These are phyloP conservation scores for Branchipolynoe longqiensis DNA, from an alignment of 2,888 invertebrate species.

Conservation along the genomic window DNA sequence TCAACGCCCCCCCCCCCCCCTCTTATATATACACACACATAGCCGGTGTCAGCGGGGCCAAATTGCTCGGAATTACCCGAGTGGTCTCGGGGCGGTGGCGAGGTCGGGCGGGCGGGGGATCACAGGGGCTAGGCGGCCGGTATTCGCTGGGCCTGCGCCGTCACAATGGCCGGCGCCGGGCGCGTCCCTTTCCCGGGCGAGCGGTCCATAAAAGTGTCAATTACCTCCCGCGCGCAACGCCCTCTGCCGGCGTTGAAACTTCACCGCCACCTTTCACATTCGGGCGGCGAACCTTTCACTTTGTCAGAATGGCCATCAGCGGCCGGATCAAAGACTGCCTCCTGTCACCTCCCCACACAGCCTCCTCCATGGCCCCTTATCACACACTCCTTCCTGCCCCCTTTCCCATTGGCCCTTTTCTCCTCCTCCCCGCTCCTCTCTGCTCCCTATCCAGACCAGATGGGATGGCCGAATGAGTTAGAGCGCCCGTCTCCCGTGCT, in stretches of 20 bases:
- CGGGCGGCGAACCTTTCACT: slow-evolving; percentile 32
- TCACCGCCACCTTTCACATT: slow-evolving; percentile 43
- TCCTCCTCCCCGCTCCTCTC: too few relatives aligned
- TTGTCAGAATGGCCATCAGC: slow-evolving; percentile 6
- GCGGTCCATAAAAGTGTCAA: slow-evolving; percentile 50
- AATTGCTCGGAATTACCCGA: slow-evolving; percentile 43
- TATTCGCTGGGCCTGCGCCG: slow-evolving; percentile 30
- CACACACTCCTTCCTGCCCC: too few relatives aligned
- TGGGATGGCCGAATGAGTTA: too few relatives aligned
- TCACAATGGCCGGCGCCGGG: slow-evolving; percentile 28
- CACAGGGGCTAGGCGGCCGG: slow-evolving; percentile 33
- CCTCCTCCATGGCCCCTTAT: too few relatives aligned
- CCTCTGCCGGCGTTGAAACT: slow-evolving; percentile 13
- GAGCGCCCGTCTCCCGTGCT: too few relatives aligned
- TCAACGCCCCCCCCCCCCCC: too few relatives aligned
- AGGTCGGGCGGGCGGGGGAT: slow-evolving; percentile 27
- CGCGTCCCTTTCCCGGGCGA: slow-evolving; percentile 13
- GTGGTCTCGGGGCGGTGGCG: slow-evolving; percentile 37
- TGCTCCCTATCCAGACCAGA: too few relatives aligned
- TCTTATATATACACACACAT: too few relatives aligned
- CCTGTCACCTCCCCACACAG: too few relatives aligned
- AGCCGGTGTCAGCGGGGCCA: slow-evolving; percentile 18
- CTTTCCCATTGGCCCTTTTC: too few relatives aligned
- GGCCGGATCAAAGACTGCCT: slow-evolving; percentile 27
- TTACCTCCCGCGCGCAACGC: slow-evolving; percentile 35